These are phyloP conservation scores for Caenorhabditis japonica DNA, from an alignment of 2,888 invertebrate genomes.

Conservation along the genomic window DNA sequence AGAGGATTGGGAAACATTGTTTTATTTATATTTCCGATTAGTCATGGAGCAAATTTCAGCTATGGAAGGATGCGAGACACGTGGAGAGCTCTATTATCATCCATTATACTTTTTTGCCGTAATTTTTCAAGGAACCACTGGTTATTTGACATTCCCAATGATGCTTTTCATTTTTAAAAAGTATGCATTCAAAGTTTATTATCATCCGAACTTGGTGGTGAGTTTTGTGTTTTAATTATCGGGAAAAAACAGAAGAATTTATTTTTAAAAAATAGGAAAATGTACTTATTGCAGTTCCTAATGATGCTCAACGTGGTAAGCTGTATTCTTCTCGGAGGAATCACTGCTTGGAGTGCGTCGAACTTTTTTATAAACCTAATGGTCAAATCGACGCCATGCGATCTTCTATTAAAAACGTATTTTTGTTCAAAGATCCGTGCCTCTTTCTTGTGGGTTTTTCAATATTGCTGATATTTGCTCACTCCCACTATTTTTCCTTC, in stretches of 20 bases:
- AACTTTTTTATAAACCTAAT: constrained; percentile 28
- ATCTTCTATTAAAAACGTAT: constrained; percentile 34
- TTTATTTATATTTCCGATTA: neutral
- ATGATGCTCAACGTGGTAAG: constrained; percentile 29
- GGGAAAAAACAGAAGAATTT: too few species aligned
- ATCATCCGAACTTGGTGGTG: constrained; percentile 42
- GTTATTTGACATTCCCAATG: constrained; percentile 30
- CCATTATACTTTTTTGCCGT: constrained; percentile 31
- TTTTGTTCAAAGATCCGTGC: constrained; percentile 32
- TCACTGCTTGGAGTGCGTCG: constrained; percentile 21
- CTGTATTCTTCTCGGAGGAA: constrained; percentile 26
- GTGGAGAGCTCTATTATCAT: constrained; percentile 30
- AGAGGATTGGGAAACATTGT: too few species aligned
- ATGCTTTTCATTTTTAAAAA: constrained; percentile 32
- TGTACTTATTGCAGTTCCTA: constrained; percentile 22
- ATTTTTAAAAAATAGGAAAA: neutral
- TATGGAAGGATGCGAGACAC: constrained; percentile 35
- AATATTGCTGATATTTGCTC: too few species aligned
- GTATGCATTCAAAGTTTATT: constrained; percentile 38
- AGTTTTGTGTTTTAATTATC: neutral
- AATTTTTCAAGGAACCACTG: constrained; percentile 26
- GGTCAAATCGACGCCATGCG: constrained; percentile 32
- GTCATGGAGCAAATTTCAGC: constrained; percentile 11
- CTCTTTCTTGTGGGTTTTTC: constrained; percentile 33
- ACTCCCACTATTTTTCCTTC: neutral